These are phyloP conservation scores for Sebastes hopkinsi DNA, from an alignment of 2,797 vertebrate genomes.

Conservation along the genomic window DNA sequence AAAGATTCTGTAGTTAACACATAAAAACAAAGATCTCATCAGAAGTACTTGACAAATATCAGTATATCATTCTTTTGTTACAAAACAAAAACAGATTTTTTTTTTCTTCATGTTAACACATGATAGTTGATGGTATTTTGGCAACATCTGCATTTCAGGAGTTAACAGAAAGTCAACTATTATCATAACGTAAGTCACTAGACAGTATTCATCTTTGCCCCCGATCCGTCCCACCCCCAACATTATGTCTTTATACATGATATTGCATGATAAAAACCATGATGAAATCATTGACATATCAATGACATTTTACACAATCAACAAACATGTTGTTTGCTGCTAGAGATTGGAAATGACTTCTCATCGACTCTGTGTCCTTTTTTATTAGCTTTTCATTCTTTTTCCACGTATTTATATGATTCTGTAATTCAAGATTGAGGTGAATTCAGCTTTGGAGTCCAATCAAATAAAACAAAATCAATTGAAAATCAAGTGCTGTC, in stretches of 20 bases:
- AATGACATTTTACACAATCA: constrained; percentile 76
- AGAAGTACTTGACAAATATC: constrained; percentile 76
- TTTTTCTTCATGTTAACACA: constrained; percentile 56
- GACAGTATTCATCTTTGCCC: constrained; percentile 56
- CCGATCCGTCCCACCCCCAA: constrained; percentile 33
- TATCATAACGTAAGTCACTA: constrained; percentile 70
- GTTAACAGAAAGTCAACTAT: constrained; percentile 72
- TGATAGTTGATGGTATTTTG: constrained; percentile 67
- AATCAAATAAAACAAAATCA: constrained; percentile 22
- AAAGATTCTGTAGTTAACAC: constrained; percentile 68
- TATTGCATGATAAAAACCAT: constrained; percentile 77
- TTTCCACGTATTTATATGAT: constrained; percentile 27
- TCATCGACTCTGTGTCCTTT: constrained; percentile 48
- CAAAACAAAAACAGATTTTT: constrained; percentile 63
- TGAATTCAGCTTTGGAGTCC: constrained; percentile 64
- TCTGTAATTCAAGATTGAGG: constrained; percentile 49
- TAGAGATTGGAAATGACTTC: constrained; percentile 50
- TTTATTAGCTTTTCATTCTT: constrained; percentile 37
- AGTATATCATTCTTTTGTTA: constrained; percentile 75
- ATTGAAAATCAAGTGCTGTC: background rate
- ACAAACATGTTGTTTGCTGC: constrained; percentile 54
- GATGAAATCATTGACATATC: constrained; percentile 65
- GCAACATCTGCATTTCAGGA: constrained; percentile 72
- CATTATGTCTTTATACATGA: constrained; percentile 70
- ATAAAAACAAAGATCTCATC: constrained; percentile 73